Evolutionary conservation across 2,113 vertebrate species (phyloP).

Genomic region (Orycteropus afer): DNA sequence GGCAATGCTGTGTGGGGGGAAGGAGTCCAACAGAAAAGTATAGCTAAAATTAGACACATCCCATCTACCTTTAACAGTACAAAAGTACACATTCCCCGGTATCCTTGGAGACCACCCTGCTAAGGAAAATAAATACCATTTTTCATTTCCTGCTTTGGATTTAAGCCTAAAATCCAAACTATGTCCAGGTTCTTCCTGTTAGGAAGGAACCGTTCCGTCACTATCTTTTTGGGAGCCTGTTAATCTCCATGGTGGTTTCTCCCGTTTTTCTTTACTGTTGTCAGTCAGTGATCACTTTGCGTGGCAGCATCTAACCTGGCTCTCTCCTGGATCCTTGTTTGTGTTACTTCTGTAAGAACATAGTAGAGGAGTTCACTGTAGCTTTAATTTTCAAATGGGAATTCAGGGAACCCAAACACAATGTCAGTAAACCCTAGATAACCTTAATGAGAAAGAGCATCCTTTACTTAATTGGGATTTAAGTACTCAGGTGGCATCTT

Average conservation of each 20-base stretch:
- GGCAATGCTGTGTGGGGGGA: background rate
- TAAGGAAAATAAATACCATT: background rate
- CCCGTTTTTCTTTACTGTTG: background rate
- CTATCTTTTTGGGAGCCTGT: background rate
- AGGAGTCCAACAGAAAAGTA: background rate
- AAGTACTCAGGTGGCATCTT: background rate
- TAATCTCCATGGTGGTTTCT: background rate
- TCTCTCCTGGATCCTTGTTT: background rate
- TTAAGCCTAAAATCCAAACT: background rate
- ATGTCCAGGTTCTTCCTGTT: background rate
- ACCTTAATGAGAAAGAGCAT: background rate
- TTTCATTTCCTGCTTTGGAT: constrained; percentile 13
- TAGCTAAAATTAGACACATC: background rate
- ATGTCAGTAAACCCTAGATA: background rate
- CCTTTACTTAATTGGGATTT: background rate
- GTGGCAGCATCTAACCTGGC: background rate
- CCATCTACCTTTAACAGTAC: background rate
- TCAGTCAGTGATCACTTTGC: background rate
- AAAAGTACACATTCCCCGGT: background rate
- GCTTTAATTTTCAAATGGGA: constrained; percentile 19
- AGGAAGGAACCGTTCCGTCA: background rate
- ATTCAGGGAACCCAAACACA: background rate
- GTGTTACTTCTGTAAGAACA: background rate
- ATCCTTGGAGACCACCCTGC: background rate
- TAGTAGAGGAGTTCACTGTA: background rate